Conservation (phyloP, 2,888 invertebrate genomes). For the Cataglyphis albicans region DNA sequence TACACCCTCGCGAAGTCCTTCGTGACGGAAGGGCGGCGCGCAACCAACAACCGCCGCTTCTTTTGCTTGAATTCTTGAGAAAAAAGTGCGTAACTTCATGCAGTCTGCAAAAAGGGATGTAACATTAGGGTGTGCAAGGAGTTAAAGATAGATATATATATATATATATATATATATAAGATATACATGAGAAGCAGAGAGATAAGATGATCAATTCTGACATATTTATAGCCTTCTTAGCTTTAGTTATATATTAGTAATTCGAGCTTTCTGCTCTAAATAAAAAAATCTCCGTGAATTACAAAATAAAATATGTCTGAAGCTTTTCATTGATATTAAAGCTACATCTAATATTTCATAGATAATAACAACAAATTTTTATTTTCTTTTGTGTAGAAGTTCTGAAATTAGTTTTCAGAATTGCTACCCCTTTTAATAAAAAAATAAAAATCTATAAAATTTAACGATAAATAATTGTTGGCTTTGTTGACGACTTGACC, state of each 20-base stretch:
- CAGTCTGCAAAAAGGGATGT: constrained; percentile 46
- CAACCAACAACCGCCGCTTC: constrained; percentile 39
- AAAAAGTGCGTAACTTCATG: constrained; percentile 53
- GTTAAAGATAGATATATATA: constrained; percentile 33
- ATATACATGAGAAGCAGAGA: neutral
- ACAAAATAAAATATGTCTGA: neutral
- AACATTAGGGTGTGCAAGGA: constrained; percentile 30
- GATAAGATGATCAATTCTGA: constrained; percentile 22
- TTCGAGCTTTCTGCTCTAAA: neutral
- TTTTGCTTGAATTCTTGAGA: constrained; percentile 45
- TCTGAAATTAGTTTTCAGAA: neutral
- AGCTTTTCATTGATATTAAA: neutral
- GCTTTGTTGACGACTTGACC: neutral
- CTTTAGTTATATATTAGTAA: neutral
- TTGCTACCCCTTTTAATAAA: neutral
- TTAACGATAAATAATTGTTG: constrained; percentile 1
- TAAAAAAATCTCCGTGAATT: neutral
- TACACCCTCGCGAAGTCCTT: constrained; percentile 64
- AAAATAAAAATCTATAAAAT: neutral
- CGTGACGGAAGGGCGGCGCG: constrained; percentile 63
- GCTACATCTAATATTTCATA: neutral
- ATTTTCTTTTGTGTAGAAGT: neutral
- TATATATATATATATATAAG: constrained; percentile 5
- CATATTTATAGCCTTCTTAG: neutral
- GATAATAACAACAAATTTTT: neutral